phyloP scores from a whole-genome alignment of 2,113 vertebrate genomes.

The Vidua chalybeata region DNA sequence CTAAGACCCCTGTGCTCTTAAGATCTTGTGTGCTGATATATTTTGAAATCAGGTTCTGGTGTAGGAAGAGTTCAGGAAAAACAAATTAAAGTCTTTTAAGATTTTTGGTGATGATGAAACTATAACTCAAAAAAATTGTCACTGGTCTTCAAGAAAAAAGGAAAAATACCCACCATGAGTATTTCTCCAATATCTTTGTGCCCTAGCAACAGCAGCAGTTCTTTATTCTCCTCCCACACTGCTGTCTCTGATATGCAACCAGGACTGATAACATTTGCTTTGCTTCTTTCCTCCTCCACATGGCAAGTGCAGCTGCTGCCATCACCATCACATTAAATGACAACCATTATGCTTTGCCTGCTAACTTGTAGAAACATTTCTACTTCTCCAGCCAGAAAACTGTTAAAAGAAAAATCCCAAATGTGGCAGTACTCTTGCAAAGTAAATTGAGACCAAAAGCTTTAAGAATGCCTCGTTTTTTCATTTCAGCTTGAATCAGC shows the following conservation, averaged over 20 bases:
- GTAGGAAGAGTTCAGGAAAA: background rate
- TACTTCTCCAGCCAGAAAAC: constrained; percentile 24
- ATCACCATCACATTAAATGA: constrained; percentile 15
- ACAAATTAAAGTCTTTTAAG: background rate
- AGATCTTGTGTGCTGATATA: background rate
- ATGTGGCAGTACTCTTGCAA: background rate
- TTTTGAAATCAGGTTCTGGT: background rate
- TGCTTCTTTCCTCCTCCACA: constrained; percentile 56
- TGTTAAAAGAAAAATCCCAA: constrained; percentile 31
- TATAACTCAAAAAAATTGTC: background rate
- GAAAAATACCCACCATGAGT: background rate
- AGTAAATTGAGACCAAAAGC: background rate
- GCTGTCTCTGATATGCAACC: constrained; percentile 23
- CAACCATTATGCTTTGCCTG: constrained; percentile 48
- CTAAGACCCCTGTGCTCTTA: background rate
- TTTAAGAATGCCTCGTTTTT: background rate
- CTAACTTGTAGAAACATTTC: constrained; percentile 46
- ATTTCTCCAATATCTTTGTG: constrained; percentile 30
- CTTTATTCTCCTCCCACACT: constrained; percentile 51
- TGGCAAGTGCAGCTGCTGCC: constrained; percentile 54
- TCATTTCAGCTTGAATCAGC: background rate
- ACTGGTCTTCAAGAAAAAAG: background rate
- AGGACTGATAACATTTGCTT: constrained; percentile 58
- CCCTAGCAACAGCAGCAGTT: constrained; percentile 63
- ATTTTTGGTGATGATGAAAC: background rate